These are phyloP conservation scores for Equus quagga DNA, from an alignment of 2,113 vertebrate species.

Conservation along the genomic window DNA sequence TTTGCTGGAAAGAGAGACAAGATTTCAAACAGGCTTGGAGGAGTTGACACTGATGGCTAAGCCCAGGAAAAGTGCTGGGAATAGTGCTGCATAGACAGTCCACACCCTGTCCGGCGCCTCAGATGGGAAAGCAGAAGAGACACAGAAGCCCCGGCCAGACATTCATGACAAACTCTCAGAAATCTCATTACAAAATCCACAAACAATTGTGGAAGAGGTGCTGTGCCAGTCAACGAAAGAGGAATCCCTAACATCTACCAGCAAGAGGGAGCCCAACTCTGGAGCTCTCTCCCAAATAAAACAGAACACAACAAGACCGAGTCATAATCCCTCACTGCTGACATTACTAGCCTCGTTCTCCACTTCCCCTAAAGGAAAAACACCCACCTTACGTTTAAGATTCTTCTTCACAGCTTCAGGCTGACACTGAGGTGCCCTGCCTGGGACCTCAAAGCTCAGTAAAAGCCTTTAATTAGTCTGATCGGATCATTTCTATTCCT, in stretches of 20 bases:
- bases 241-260: background rate
- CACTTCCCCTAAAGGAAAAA: background rate
- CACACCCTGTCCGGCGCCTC: background rate
- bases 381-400: background rate
- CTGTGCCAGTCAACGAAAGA: background rate
- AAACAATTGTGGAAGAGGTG: background rate
- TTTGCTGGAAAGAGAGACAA: background rate
- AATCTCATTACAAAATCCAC: background rate
- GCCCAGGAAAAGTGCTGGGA: background rate
- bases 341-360: accelerated
- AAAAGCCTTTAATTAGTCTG: conserved; percentile 61
- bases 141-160: background rate
- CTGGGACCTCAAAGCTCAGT: background rate
- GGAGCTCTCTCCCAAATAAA: background rate
- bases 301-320: background rate
- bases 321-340: background rate
- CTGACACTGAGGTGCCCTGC: background rate
- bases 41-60: background rate
- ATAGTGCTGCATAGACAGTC: accelerated
- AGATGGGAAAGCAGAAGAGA: background rate
- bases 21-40: background rate
- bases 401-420: background rate
- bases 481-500: conserved; percentile 65
- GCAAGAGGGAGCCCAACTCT: background rate
- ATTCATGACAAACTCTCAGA: background rate